Evolutionary conservation across 2,113 vertebrate genomes (phyloP).

Genomic region (Brachyhypopomus gauderio): DNA sequence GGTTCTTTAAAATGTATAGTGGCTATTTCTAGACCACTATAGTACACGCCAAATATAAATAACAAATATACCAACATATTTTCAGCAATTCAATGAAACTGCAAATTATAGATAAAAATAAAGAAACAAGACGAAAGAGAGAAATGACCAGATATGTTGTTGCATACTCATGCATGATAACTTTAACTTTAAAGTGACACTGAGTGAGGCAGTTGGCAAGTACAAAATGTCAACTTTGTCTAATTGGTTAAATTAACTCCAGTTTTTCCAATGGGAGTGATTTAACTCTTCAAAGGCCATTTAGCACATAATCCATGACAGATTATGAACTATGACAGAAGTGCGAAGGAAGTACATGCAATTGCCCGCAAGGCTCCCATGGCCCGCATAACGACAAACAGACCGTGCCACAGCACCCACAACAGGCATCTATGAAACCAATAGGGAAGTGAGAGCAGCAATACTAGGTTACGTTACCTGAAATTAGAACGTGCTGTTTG

Average conservation of each 20-base stretch:
- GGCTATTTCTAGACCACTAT: slow-evolving; percentile 55
- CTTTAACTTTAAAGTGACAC: neutral
- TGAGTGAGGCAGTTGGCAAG: neutral
- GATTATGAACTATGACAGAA: slow-evolving; percentile 71
- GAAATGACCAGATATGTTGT: neutral
- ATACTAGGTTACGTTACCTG: slow-evolving; percentile 76
- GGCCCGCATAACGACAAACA: slow-evolving; percentile 78
- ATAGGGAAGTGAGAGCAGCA: slow-evolving; percentile 64
- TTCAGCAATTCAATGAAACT: slow-evolving; percentile 1
- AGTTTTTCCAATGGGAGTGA: slow-evolving; percentile 25
- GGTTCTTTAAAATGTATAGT: slow-evolving; percentile 50
- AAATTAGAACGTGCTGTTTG: slow-evolving; percentile 79
- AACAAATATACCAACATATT: slow-evolving; percentile 34
- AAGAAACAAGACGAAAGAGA: neutral
- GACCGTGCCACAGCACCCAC: slow-evolving; percentile 70
- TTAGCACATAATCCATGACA: slow-evolving; percentile 66
- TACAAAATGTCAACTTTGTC: neutral
- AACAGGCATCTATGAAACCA: slow-evolving; percentile 70
- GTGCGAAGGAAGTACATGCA: slow-evolving; percentile 76
- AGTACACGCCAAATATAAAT: neutral
- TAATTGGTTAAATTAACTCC: neutral
- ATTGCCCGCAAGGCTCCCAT: slow-evolving; percentile 65
- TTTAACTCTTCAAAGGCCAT: slow-evolving; percentile 54
- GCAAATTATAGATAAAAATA: neutral
- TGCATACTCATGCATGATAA: neutral